Evolutionary conservation across 2,113 vertebrate genomes (phyloP).

Genomic region (Sander vitreus): DNA sequence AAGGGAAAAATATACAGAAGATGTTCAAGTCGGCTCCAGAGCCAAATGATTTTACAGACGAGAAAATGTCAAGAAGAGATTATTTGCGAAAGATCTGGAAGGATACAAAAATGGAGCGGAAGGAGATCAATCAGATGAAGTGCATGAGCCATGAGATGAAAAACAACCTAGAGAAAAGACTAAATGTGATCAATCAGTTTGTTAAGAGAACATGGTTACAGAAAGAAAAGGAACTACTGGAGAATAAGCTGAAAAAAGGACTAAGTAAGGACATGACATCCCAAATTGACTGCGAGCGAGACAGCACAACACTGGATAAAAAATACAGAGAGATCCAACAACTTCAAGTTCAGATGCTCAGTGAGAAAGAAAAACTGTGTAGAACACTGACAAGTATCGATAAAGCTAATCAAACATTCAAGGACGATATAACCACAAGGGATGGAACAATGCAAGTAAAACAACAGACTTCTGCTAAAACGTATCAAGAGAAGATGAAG

Average conservation of each 20-base stretch:
- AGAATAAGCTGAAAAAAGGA: background rate
- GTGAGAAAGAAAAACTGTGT: constrained; percentile 41
- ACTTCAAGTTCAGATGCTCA: constrained; percentile 40
- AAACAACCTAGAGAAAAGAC: constrained; percentile 57
- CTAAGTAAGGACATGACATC: background rate
- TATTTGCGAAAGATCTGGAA: constrained; percentile 57
- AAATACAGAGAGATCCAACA: constrained; percentile 47
- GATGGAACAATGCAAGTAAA: background rate
- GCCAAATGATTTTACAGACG: background rate
- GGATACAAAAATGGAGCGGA: constrained; percentile 48
- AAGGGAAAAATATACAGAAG: background rate
- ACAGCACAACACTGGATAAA: background rate
- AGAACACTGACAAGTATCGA: constrained; percentile 15
- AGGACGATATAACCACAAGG: background rate
- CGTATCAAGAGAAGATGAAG: background rate
- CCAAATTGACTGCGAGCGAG: background rate
- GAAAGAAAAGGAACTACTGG: constrained; percentile 26
- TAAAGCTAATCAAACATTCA: constrained; percentile 60
- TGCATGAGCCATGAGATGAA: constrained; percentile 48
- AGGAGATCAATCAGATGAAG: constrained; percentile 63
- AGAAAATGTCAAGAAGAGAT: constrained; percentile 16
- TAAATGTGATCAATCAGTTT: constrained; percentile 44
- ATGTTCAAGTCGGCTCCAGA: background rate
- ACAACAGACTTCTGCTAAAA: background rate
- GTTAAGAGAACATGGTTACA: constrained; percentile 33